A percentile compares a stretch with the other conserved stretches of the same genome.
Evolutionary conservation across 23 tunicate species (phyloP).

Genomic region (Ciona savignyi): DNA sequence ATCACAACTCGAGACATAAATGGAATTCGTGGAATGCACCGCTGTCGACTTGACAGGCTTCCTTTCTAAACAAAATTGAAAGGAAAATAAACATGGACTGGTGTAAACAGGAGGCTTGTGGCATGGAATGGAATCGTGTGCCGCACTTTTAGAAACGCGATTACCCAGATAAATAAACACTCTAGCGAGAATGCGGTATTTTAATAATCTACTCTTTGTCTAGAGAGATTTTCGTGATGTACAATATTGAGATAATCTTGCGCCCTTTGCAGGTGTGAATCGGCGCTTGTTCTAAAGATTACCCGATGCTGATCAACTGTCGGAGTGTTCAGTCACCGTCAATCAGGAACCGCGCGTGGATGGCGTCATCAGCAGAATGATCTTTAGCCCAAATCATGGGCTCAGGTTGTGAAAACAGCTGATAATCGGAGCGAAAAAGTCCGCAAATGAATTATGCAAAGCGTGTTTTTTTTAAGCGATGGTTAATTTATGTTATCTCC

Average conservation of each 20-base stretch:
- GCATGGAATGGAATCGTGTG: neutral
- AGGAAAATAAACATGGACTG: neutral
- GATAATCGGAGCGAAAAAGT: neutral
- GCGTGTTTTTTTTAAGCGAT: neutral
- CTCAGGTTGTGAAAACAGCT: neutral
- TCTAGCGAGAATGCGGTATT: neutral
- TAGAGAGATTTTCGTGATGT: no score
- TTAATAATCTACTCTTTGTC: neutral
- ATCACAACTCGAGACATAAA: neutral
- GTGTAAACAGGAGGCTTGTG: conserved; percentile 1
- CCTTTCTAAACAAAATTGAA: neutral
- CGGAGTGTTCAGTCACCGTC: neutral
- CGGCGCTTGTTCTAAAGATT: neutral
- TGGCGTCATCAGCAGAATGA: neutral
- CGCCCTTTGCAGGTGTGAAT: no score
- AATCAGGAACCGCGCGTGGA: neutral
- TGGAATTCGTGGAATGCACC: neutral
- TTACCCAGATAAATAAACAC: neutral
- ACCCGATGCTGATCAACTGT: neutral
- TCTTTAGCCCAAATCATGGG: no score
- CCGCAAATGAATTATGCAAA: neutral
- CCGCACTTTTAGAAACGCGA: neutral
- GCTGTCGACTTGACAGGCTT: neutral
- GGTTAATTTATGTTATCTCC: neutral
- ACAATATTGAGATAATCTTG: no score